Conservation (phyloP, 2,888 invertebrate genomes). For the Suillia variegata region DNA sequence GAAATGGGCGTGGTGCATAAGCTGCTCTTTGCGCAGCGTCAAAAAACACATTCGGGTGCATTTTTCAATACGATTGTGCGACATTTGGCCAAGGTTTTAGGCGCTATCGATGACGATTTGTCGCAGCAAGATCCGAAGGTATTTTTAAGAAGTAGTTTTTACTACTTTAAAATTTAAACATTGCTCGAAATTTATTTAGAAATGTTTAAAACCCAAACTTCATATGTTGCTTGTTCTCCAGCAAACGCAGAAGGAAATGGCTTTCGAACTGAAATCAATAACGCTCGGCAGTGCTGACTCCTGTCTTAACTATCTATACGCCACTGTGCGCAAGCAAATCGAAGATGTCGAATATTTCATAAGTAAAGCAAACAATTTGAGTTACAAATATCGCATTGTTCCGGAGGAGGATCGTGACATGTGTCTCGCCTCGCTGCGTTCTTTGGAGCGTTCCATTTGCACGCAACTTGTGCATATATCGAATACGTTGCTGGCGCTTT, state of each 20-base stretch:
- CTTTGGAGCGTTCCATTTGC: slow-evolving; percentile 66
- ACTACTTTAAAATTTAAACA: no score
- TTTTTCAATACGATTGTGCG: slow-evolving; percentile 54
- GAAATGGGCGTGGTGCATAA: slow-evolving; percentile 53
- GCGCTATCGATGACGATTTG: slow-evolving; percentile 38
- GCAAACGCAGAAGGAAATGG: not conserved
- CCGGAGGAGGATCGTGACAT: slow-evolving; percentile 61
- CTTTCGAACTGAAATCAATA: slow-evolving; percentile 46
- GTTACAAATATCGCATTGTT: slow-evolving; percentile 61
- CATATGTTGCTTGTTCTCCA: not conserved
- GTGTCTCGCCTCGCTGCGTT: slow-evolving; percentile 61
- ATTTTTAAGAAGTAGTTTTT: no score
- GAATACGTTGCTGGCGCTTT: slow-evolving; percentile 63
- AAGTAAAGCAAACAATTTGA: slow-evolving; percentile 61
- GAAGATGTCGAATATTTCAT: slow-evolving; percentile 58
- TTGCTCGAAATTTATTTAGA: not conserved
- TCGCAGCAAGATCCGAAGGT: not conserved
- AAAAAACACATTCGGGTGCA: slow-evolving; percentile 55
- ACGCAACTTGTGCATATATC: slow-evolving; percentile 66
- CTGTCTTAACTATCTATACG: slow-evolving; percentile 47
- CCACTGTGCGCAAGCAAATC: slow-evolving; percentile 53
- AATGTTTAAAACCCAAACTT: not conserved
- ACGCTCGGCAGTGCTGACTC: slow-evolving; percentile 44
- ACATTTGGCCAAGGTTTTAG: slow-evolving; percentile 50
- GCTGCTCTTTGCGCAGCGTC: slow-evolving; percentile 54